Evolutionary conservation across 1,140 invertebrate species (phyloP), one percentile per base, ranked within the genome.

Genomic region (Diploscapter pachys): DNA sequence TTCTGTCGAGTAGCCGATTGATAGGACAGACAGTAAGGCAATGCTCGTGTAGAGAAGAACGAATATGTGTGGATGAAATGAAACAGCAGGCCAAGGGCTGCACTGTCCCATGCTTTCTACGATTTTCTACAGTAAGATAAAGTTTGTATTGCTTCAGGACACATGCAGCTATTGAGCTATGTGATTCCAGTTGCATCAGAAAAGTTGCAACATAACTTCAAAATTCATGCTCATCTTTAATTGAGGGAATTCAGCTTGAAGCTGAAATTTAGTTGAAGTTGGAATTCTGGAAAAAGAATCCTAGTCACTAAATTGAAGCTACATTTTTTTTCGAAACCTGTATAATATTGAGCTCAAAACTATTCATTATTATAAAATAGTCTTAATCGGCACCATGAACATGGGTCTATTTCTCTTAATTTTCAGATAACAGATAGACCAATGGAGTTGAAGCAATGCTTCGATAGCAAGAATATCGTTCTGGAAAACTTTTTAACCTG

Each of bases 401-500:
- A 31, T 31, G 31, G 31, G 31, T 31, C 31, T 31, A 31, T 31
- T 31, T 31, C 31, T 31, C 31, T 31, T 49, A 11, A 11, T 56
- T 78, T 71, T 48, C 48, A 78, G 77, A 72, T 78, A 31, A 78
- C 77, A 8, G 59, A 76, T 6, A 62, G 74, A 31, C 77, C 77
- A 48, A 56, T 66, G 11, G 77, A 78, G 8, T 64, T 78, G 64
- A 56, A 66, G n/a, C 61, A 73, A 53, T 78, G 77, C 57, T 78
- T 78, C 70, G 77, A 78, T 13, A 67, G 68, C 49, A 78, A 78
- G 64, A 61, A 78, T 66, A 64, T 76, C 59, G 72, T 78, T 65
- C 62, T 78, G 4, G 63, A 78, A 61, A 79, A 70, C 31, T 78
- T 78, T 65, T 55, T 78, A 31, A 78, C 64, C 74, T 78, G 77